Evolutionary conservation across 2,888 invertebrate genomes (phyloP), one percentile per base, ranked within the genome.

Genomic region (Strigamia transsilvanica): DNA sequence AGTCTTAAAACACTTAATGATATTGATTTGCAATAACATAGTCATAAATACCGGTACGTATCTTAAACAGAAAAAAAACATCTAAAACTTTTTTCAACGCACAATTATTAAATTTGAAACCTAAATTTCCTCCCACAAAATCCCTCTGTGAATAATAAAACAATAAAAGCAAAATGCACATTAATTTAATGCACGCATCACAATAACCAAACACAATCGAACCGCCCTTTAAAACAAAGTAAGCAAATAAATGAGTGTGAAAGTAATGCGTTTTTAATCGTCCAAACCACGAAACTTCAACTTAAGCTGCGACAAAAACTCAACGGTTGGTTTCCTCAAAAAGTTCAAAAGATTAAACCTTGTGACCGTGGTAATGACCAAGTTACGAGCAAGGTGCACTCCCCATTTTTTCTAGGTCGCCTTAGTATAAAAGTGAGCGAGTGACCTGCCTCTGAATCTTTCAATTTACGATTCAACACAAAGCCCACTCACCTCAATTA

Each of bases 291-390:
- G 21, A 1, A 66, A 6, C 18, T 6, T 23, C 6, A 23, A 21
- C 18, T 6, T 38, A 4, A 23, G 21, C 10, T 66, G 61, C n/a
- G 21, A 21, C 51, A 61, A 12, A 9, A 61, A 61, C 46, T 46
- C 46, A 46, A 27, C n/a, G 46, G 46, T n/a, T 46, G 46, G 46
- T 13, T 46, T 46, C 46, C 46, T 66, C 61, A 12, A 12, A 10
- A 18, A 51, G 15, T 51, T 66, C 21, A 23, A 23, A 66, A 21
- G 12, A 12, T 21, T 23, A 21, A 66, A 21, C 61, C 18, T 66
- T 66, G 61, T 66, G 61, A 66, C 61, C 61, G 61, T 66, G 61
- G 61, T 66, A 66, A 66, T 66, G 61, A 66, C 61, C 61, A 66
- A 66, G 1, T 66, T 66, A 23, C 12, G 61, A 23, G 18, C 61